These are phyloP conservation scores for Micromussa lordhowensis DNA, from an alignment of 92 coral and sea anemone genomes.

Conservation along the genomic window DNA sequence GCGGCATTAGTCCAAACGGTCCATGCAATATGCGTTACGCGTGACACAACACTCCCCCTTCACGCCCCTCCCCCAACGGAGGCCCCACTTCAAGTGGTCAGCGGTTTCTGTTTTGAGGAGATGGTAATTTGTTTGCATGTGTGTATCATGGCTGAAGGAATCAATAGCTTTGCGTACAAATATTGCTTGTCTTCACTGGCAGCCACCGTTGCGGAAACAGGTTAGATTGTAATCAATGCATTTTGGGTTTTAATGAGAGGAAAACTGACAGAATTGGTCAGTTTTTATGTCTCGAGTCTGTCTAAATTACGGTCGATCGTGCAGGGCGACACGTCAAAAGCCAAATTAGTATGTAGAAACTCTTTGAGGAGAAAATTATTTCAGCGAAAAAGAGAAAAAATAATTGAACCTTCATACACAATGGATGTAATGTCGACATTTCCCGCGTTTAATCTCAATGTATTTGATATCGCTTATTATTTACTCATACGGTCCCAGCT, in stretches of 20 bases:
- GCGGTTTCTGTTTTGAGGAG: neutral
- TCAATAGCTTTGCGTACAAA: conserved; percentile 84
- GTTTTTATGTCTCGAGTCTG: neutral
- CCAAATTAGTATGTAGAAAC: neutral
- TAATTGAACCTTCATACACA: neutral
- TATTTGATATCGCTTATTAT: neutral
- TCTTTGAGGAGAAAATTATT: neutral
- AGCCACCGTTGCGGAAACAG: conserved; percentile 99
- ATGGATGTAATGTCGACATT: neutral
- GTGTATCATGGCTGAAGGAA: conserved; percentile 40
- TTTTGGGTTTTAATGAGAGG: neutral
- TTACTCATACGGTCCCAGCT: too few relatives aligned
- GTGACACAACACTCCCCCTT: neutral
- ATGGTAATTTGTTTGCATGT: neutral
- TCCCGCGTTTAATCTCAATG: neutral
- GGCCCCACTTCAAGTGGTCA: neutral
- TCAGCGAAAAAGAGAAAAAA: neutral
- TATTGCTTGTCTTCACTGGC: conserved; percentile 90
- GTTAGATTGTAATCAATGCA: conserved; percentile 40
- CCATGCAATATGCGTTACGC: neutral
- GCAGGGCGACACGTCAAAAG: neutral
- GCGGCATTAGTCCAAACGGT: too few relatives aligned
- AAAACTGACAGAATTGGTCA: neutral
- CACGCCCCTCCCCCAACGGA: conserved; percentile 4
- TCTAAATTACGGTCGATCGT: neutral